Evolutionary conservation across 2,797 vertebrate genomes (phyloP).

Genomic region (Pangasius krempfi): DNA sequence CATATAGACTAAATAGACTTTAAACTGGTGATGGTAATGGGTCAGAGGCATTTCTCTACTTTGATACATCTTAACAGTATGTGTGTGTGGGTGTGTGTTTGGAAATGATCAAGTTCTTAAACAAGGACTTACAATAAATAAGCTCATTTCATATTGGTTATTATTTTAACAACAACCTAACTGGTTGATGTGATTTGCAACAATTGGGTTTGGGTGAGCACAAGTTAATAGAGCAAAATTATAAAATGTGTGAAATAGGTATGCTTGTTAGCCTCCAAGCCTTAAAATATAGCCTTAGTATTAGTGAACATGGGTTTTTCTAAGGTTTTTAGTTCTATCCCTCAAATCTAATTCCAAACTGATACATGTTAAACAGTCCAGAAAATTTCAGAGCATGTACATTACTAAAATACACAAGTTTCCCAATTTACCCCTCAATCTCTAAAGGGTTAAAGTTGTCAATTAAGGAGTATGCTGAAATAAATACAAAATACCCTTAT

Average conservation of each 20-base stretch:
- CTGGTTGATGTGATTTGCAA: not conserved
- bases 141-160: not conserved
- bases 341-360: not conserved
- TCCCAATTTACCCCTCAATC: not conserved
- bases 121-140: not conserved
- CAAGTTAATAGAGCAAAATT: not conserved
- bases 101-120: not conserved
- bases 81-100: no score
- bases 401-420: not conserved
- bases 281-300: not conserved
- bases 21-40: not conserved
- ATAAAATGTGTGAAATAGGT: not conserved
- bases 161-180: slow-evolving; percentile 21
- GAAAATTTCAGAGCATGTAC: not conserved
- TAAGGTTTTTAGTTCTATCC: not conserved
- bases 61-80: not conserved
- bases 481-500: not conserved
- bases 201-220: not conserved
- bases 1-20: not conserved
- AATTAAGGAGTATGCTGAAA: not conserved
- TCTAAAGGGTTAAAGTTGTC: not conserved
- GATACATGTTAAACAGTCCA: not conserved
- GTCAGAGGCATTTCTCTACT: not conserved
- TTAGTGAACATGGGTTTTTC: not conserved
- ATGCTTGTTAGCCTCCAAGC: not conserved